Base-by-base conservation (phyloP, 37 sponge, comb jelly and placozoan genomes). In the Geodia barretti region DNA sequence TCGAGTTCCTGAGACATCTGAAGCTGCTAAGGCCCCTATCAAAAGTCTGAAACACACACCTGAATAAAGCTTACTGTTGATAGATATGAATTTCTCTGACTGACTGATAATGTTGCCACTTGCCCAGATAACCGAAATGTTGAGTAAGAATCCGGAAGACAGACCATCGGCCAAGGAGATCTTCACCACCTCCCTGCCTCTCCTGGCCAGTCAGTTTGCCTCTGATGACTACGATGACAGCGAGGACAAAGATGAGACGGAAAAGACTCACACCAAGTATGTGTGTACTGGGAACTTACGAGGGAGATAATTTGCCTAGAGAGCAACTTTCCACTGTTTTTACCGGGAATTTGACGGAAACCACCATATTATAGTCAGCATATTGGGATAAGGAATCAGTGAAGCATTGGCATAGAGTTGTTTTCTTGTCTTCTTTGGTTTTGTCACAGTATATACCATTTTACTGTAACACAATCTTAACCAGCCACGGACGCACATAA, bases 111-210 rank as follows among this genome's bases (percentile, higher is more conserved):
- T 17, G 7, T 9, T 32, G 1, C 31, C 8, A 31, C 25, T 32
- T 14, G 9, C 24, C n/a, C 63, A 90, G 90, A 73, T 95, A 17
- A 28, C 26, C 23, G 83, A 88, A 23, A 88, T 96, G 89, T 65
- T 96, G 19, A 79, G 85, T 82, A 88, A 89, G 70, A 79, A 91
- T 34, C 92, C 97, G 14, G 85, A 77, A 3, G 26, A 30, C 5
- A 41, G 97, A 36, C 97, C 97, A 23, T 84, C 84, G 74, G 89
- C 95, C 43, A 66, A 72, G 4, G 81, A 86, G 28, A 69, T 96
- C 9, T 59, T 64, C 40, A 64, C 26, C 9, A 65, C 30, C 19
- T 24, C 72, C 31, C 66, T 94, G 0, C 90, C 87, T 20, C 80
- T 64, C 20, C 60, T 90, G 58, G 58, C 81, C 73, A 37, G 24